Evolutionary conservation across 1,140 invertebrate species (phyloP).

Genomic region (Bombus picipes): DNA sequence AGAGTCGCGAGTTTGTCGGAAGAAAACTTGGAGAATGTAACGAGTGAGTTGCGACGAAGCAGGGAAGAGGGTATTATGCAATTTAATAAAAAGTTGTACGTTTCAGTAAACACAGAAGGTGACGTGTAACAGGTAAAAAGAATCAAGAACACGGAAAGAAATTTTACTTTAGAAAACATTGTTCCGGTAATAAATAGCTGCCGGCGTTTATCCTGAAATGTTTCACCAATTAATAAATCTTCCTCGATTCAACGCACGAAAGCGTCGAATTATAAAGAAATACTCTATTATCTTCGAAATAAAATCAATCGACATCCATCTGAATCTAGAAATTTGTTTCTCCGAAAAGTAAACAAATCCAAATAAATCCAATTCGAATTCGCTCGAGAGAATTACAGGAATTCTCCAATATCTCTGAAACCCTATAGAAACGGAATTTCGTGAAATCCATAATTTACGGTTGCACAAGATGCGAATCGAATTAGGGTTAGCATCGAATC

Average conservation of each 20-base stretch:
- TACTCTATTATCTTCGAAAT: no score
- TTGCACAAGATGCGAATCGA: background rate
- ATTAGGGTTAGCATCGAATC: background rate
- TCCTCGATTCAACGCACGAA: no score
- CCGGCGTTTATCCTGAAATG: no score
- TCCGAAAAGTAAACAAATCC: background rate
- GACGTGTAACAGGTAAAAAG: constrained; percentile 19
- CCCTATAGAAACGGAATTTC: background rate
- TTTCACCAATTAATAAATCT: no score
- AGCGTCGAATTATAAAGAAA: no score
- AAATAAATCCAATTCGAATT: background rate
- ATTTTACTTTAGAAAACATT: background rate
- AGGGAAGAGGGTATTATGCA: background rate
- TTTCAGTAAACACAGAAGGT: background rate
- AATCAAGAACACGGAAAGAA: background rate
- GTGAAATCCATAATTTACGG: background rate
- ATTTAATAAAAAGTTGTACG: constrained; percentile 28
- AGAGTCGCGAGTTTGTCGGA: background rate
- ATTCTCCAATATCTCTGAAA: background rate
- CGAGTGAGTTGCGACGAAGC: background rate
- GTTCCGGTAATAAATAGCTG: no score
- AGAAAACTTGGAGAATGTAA: background rate
- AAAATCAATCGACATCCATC: no score
- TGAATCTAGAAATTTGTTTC: no score
- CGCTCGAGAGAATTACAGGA: background rate